These are phyloP conservation scores for Coenobita brevimanus DNA, from an alignment of 1,140 invertebrate species.

Conservation along the genomic window DNA sequence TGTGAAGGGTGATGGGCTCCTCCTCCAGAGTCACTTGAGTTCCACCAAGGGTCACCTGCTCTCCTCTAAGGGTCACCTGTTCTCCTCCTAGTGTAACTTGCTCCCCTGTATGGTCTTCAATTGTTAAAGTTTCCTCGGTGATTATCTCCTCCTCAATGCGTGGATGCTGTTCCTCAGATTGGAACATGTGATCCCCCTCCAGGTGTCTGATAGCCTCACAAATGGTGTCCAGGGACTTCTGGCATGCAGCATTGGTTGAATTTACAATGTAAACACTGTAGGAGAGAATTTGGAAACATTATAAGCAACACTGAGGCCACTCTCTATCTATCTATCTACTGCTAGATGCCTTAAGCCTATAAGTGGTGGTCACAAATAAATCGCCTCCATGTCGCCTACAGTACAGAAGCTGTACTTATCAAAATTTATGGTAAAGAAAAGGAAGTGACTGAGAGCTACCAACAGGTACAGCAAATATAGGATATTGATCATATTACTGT, in stretches of 20 bases:
- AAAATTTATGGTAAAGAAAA: too few relatives aligned
- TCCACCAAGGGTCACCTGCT: conserved; percentile 16
- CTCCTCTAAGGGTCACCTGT: conserved; percentile 27
- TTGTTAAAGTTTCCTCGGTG: conserved; percentile 68
- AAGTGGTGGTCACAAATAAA: too few relatives aligned
- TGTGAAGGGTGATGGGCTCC: conserved; percentile 62
- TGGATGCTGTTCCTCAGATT: conserved; percentile 66
- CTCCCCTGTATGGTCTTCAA: conserved; percentile 59
- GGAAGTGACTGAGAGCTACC: too few relatives aligned
- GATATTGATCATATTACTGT: too few relatives aligned
- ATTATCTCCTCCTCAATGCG: conserved; percentile 68
- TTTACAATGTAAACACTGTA: conserved; percentile 81
- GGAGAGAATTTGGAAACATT: conserved; percentile 51
- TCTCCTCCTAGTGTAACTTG: conserved; percentile 33
- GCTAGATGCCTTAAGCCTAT: too few relatives aligned
- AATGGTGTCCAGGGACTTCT: conserved; percentile 94
- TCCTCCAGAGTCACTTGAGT: conserved; percentile 32
- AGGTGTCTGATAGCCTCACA: conserved; percentile 97
- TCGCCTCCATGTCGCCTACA: too few relatives aligned
- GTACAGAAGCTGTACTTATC: too few relatives aligned
- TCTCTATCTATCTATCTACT: too few relatives aligned
- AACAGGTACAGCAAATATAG: too few relatives aligned
- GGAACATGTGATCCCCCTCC: conserved; percentile 93
- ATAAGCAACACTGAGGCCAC: too few relatives aligned
- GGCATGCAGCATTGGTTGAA: conserved; percentile 75